phyloP scores from a whole-genome alignment of 2,888 invertebrate genomes.

The Marasmarcha lunaedactyla region DNA sequence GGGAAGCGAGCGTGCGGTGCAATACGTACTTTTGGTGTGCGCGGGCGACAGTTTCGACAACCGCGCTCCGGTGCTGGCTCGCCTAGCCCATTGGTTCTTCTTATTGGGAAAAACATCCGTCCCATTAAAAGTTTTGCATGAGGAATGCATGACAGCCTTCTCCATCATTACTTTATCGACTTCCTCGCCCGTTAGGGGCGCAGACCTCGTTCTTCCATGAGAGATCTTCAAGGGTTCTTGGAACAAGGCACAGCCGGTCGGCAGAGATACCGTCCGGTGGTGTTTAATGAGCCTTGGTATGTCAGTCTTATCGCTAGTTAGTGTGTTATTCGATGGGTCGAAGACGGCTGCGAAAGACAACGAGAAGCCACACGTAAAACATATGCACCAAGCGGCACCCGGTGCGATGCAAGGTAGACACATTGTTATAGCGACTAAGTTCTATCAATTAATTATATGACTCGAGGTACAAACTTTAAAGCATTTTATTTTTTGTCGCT shows the following conservation, averaged over 20 bases:
- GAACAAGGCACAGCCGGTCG: conserved; percentile 43
- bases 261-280: conserved; percentile 51
- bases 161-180: conserved; percentile 39
- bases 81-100: conserved; percentile 43
- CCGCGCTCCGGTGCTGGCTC: conserved; percentile 57
- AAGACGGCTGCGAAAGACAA: conserved; percentile 59
- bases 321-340: conserved; percentile 56
- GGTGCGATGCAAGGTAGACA: conserved; percentile 26
- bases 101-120: conserved; percentile 26
- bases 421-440: conserved; percentile 5
- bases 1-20: not conserved
- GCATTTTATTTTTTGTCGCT: no score
- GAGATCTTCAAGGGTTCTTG: conserved; percentile 47
- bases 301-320: conserved; percentile 44
- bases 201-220: conserved; percentile 78
- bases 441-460: no score
- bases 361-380: conserved; percentile 60
- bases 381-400: conserved; percentile 50
- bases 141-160: conserved; percentile 36
- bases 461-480: no score
- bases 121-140: conserved; percentile 48
- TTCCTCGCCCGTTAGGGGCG: conserved; percentile 73
- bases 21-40: conserved; percentile 62
- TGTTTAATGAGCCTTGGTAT: conserved; percentile 40
- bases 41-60: conserved; percentile 57